phyloP scores from a whole-genome alignment of 2,888 invertebrate genomes.

The Eucera pruinosa region DNA sequence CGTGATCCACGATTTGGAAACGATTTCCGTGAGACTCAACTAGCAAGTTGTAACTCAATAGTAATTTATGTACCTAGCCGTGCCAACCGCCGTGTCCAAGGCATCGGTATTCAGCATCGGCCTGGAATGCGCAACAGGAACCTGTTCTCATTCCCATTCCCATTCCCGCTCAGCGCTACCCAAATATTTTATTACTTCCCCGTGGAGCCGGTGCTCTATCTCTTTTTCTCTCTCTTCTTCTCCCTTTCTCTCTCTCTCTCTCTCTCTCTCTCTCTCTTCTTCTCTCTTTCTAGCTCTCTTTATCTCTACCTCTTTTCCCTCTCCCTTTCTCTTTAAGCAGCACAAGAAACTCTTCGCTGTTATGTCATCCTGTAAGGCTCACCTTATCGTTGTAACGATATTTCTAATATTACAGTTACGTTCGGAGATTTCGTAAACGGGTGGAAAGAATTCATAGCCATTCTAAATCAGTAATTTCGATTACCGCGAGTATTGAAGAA shows the following conservation, averaged over 20 bases:
- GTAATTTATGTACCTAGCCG: slow-evolving; percentile 75
- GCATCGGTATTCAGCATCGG: slow-evolving; percentile 76
- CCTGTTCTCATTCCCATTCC: slow-evolving; percentile 78
- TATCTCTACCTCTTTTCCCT: slow-evolving; percentile 24
- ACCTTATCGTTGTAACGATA: slow-evolving; percentile 46
- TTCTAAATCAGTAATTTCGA: background rate
- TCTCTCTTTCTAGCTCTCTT: slow-evolving; percentile 25
- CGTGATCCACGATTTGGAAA: slow-evolving; percentile 59
- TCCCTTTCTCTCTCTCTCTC: slow-evolving; percentile 22
- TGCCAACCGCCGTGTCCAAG: slow-evolving; percentile 73
- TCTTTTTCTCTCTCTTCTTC: slow-evolving; percentile 30
- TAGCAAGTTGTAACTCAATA: slow-evolving; percentile 72
- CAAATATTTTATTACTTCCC: slow-evolving; percentile 78
- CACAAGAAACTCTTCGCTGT: slow-evolving; percentile 56
- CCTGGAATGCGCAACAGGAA: slow-evolving; percentile 80
- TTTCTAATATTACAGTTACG: slow-evolving; percentile 18
- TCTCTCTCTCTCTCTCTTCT: slow-evolving; percentile 5
- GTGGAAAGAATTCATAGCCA: background rate
- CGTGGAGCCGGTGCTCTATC: slow-evolving; percentile 65
- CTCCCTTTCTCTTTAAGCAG: slow-evolving; percentile 30
- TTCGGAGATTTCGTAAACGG: background rate
- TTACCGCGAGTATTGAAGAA: background rate
- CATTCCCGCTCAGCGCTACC: slow-evolving; percentile 72
- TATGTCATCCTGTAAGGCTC: slow-evolving; percentile 60
- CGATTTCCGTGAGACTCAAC: slow-evolving; percentile 72